Percentiles rank a stretch among this genome's conserved stretches.
These are phyloP conservation scores for Planococcus citri DNA, from an alignment of 1,140 invertebrate species.

Conservation along the genomic window DNA sequence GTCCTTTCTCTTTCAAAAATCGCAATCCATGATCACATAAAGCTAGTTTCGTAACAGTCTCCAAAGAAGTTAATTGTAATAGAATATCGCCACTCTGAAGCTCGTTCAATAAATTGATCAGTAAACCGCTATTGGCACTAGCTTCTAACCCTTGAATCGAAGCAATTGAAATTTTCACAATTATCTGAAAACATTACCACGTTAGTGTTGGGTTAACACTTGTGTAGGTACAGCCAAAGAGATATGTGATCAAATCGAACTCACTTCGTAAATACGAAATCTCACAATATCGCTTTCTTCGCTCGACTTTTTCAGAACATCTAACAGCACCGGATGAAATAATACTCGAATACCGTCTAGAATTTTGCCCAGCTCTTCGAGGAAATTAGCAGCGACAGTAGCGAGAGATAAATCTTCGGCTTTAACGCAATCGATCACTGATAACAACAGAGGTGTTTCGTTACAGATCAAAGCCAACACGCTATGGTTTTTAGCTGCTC, in stretches of 20 bases:
- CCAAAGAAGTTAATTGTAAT: slow-evolving; percentile 60
- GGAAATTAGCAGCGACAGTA: slow-evolving; percentile 41
- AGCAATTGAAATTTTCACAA: slow-evolving; percentile 47
- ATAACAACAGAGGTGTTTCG: slow-evolving; percentile 40
- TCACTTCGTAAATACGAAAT: slow-evolving; percentile 50
- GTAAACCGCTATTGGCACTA: slow-evolving; percentile 45
- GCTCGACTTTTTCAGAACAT: slow-evolving; percentile 39
- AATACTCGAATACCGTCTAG: slow-evolving; percentile 36
- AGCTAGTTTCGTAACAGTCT: slow-evolving; percentile 56
- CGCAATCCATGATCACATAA: slow-evolving; percentile 50
- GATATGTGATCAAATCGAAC: too few relatives aligned
- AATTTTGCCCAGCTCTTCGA: slow-evolving; percentile 39
- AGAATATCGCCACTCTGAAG: slow-evolving; percentile 58
- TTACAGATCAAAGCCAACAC: slow-evolving; percentile 35
- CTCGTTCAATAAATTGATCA: slow-evolving; percentile 51
- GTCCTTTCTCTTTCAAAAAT: slow-evolving; percentile 51
- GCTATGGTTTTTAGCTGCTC: slow-evolving; percentile 21
- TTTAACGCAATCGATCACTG: slow-evolving; percentile 41
- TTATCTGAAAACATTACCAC: slow-evolving; percentile 39
- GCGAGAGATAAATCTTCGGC: slow-evolving; percentile 47
- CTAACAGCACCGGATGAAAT: slow-evolving; percentile 37
- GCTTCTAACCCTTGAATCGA: slow-evolving; percentile 43
- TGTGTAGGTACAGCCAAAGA: too few relatives aligned
- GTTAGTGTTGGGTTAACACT: too few relatives aligned
- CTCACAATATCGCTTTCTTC: slow-evolving; percentile 40